Percentiles rank a stretch among this genome's conserved stretches.
Conservation (phyloP, 1,140 invertebrate species). For the Brachionus koreanus region DNA sequence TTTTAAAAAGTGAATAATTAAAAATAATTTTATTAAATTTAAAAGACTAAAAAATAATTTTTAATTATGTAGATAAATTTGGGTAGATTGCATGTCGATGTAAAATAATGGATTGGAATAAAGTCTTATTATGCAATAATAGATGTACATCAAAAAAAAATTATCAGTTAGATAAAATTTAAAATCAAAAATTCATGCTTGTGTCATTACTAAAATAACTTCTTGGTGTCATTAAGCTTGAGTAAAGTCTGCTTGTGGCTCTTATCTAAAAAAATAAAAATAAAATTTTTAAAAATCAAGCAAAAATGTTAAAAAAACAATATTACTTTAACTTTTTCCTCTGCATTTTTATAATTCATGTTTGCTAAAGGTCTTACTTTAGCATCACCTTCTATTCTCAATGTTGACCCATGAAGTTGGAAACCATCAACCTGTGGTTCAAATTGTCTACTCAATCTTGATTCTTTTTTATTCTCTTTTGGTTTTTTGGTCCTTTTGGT, state of each 20-base stretch:
- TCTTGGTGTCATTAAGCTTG: constrained; percentile 39
- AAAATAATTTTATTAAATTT: too few relatives aligned
- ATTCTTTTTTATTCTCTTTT: constrained; percentile 1
- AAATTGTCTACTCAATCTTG: neutral
- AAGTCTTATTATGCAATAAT: neutral
- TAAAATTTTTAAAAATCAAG: neutral
- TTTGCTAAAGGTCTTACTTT: constrained; percentile 38
- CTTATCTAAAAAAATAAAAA: neutral
- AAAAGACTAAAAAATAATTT: too few relatives aligned
- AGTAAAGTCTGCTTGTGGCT: constrained; percentile 25
- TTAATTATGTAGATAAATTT: too few relatives aligned
- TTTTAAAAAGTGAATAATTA: too few relatives aligned
- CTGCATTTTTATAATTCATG: constrained; percentile 39
- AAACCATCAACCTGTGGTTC: constrained; percentile 6
- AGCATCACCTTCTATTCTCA: constrained; percentile 5
- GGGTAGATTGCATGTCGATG: too few relatives aligned
- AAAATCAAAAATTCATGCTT: constrained; percentile 5
- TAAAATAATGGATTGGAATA: too few relatives aligned
- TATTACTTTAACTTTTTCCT: constrained; percentile 8
- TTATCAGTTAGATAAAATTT: neutral
- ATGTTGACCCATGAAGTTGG: constrained; percentile 8
- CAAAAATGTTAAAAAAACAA: neutral
- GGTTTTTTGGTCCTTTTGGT: neutral
- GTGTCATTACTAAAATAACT: constrained; percentile 36
- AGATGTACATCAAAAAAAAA: constrained; percentile 35